Evolutionary conservation across 37 sponge, comb jelly and placozoan species (phyloP).

Genomic region (Chondrosia reniformis): DNA sequence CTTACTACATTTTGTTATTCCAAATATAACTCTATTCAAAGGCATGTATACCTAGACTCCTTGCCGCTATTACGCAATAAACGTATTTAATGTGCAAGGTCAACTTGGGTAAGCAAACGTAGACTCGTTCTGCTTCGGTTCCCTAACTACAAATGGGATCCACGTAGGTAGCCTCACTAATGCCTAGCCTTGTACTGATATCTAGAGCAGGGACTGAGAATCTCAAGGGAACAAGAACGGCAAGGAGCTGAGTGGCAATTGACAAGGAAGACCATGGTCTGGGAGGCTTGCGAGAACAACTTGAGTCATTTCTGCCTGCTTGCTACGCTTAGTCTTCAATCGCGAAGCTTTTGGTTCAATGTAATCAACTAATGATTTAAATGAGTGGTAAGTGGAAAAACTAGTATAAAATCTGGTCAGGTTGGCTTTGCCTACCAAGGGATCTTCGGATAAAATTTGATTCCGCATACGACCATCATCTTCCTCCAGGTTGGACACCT

Average conservation of each 20-base stretch:
- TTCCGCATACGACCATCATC: background rate
- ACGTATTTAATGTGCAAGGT: too few relatives aligned
- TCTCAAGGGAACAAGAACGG: constrained; percentile 26
- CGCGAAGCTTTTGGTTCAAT: constrained; percentile 31
- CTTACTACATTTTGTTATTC: too few relatives aligned
- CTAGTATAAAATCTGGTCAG: constrained; percentile 33
- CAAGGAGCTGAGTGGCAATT: constrained; percentile 15
- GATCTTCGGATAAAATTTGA: background rate
- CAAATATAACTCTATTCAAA: too few relatives aligned
- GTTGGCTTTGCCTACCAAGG: constrained; percentile 5
- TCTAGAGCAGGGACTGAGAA: background rate
- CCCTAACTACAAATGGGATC: constrained; percentile 21
- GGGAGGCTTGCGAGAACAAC: background rate
- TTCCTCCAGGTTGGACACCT: background rate
- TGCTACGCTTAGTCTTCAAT: background rate
- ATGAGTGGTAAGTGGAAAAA: constrained; percentile 11
- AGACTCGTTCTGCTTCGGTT: constrained; percentile 17
- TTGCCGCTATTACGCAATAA: too few relatives aligned
- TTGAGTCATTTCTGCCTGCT: background rate
- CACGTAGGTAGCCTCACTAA: constrained; percentile 30
- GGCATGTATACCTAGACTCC: too few relatives aligned
- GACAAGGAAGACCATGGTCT: background rate
- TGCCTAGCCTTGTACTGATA: background rate
- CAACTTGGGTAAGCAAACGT: too few relatives aligned
- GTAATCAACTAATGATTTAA: constrained; percentile 23